A percentile compares a stretch with the other conserved stretches of the same genome.
phyloP scores from a whole-genome alignment of 2,113 vertebrate genomes.

The Connochaetes taurinus region DNA sequence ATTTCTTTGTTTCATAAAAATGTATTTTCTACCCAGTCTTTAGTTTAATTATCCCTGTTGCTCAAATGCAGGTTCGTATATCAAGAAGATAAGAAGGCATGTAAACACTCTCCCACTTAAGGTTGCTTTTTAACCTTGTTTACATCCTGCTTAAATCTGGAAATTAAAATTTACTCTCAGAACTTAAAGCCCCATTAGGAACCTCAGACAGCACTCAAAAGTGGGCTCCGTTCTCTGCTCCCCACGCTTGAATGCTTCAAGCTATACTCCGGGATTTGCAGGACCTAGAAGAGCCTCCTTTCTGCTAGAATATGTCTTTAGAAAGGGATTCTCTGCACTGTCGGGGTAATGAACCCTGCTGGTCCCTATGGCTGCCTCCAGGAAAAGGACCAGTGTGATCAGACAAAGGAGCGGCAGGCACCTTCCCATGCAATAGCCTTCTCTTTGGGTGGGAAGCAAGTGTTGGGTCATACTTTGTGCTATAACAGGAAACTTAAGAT shows the following conservation, averaged over 20 bases:
- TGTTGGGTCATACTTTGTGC: not conserved
- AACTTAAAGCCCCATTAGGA: not conserved
- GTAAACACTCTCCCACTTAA: not conserved
- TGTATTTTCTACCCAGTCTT: not conserved
- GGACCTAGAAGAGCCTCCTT: not conserved
- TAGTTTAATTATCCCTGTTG: not conserved
- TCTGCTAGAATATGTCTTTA: not conserved
- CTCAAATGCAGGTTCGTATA: not conserved
- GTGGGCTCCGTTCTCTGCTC: not conserved
- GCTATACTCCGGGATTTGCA: not conserved
- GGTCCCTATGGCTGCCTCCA: not conserved
- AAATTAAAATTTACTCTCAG: not conserved
- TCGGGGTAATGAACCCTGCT: not conserved
- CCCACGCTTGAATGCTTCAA: not conserved
- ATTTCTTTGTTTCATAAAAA: slow-evolving; percentile 15
- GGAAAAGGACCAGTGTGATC: not conserved
- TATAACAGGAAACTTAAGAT: not conserved
- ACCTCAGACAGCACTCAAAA: not conserved
- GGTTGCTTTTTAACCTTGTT: slow-evolving; percentile 34
- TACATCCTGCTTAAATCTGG: not conserved
- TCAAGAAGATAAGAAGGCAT: not conserved
- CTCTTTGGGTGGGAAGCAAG: not conserved
- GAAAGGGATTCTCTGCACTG: not conserved
- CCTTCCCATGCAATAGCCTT: not conserved
- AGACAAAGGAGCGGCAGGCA: not conserved